Base-by-base conservation (phyloP, 2,797 vertebrate genomes). In the Allobates femoralis region DNA sequence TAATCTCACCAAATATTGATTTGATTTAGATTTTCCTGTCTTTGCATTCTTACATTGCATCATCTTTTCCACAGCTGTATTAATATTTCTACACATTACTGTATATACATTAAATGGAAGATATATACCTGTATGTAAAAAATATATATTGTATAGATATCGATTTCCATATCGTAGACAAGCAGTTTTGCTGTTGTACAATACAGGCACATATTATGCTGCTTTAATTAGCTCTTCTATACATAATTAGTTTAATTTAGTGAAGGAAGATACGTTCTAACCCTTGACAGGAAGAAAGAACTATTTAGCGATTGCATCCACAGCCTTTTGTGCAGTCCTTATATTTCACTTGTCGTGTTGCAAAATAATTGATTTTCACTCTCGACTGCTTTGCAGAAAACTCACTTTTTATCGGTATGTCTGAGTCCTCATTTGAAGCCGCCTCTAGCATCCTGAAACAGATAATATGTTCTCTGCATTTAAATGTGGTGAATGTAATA, bases 381-480 rank as follows among this genome's bases (percentile, higher is more conserved):
- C 89, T 23, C 79, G 88, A n/a, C 79, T 86, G 18, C 3, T 37
- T 85, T 89, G 32, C 58, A 62, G 77, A 88, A 84, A 89, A 41
- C 23, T 87, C 26, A 64, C 62, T 84, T 90, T 90, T 88, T 85
- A 89, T 91, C 85, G 88, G 89, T 86, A 88, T 90, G 91, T 91
- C 67, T 89, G 69, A 78, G 15, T 88, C 34, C 90, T 51, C 46
- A 83, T 89, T 90, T 91, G 58, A 90, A 85, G 62, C 46, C 85
- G 28, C 23, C 37, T 34, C 62, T 74, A 88, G 86, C 89, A 69
- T 87, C 79, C 58, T 79, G 74, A 87, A 30, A 87, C 34, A 87
- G 23, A 87, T 81, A 88, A 86, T 3, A 1, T n/a, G 7, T n/a
- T 84, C 30, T 78, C 41, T 85, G 80, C 46, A 66, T 89, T 91